These are phyloP conservation scores for Anolis apletophallus DNA, from an alignment of 2,797 vertebrate genomes.

Conservation along the genomic window DNA sequence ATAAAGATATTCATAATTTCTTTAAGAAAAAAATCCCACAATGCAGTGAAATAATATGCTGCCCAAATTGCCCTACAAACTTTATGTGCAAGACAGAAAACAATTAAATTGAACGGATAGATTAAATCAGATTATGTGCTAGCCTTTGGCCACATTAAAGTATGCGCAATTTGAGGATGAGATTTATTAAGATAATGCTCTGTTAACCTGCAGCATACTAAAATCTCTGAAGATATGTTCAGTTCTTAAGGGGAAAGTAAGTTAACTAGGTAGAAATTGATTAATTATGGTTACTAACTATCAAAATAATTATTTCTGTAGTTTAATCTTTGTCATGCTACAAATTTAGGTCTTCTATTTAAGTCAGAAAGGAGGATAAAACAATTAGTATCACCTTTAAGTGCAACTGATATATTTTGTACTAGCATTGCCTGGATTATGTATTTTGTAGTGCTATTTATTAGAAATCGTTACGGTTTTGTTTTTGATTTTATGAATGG, in stretches of 20 bases:
- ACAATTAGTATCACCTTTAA: too few species aligned
- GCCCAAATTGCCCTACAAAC: neutral
- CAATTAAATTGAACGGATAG: conserved; percentile 27
- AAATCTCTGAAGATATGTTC: conserved; percentile 16
- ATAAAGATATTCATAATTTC: neutral
- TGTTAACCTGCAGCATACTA: conserved; percentile 8
- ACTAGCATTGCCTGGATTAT: too few species aligned
- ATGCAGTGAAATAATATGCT: conserved; percentile 12
- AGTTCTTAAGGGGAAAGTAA: neutral
- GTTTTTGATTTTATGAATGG: too few species aligned
- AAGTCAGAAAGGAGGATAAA: neutral
- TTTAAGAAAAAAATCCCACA: neutral
- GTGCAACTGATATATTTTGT: too few species aligned
- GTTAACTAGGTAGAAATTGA: neutral
- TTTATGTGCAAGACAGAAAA: conserved; percentile 19
- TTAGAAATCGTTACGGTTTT: too few species aligned
- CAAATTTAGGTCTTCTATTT: neutral
- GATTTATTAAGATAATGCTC: conserved; percentile 3
- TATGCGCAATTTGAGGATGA: neutral
- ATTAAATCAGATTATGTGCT: neutral
- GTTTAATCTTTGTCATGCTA: neutral
- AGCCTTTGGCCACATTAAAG: conserved; percentile 35
- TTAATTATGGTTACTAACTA: neutral
- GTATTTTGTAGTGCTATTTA: too few species aligned
- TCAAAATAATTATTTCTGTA: neutral